phyloP scores from a whole-genome alignment of 2,888 invertebrate species.

The Athalia rosae region DNA sequence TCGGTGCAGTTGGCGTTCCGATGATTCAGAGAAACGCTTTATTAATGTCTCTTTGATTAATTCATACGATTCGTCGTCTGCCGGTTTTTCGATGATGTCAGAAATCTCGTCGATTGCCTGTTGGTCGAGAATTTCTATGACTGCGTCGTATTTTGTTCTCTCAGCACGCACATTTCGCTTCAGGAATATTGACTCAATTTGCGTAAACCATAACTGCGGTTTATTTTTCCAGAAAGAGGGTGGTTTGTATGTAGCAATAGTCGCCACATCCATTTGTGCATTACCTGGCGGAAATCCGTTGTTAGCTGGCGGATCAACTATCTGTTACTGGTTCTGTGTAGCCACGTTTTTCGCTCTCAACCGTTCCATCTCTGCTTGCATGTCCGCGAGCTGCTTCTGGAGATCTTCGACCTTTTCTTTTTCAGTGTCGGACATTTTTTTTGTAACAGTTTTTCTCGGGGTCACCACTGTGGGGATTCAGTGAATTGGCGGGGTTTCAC shows the following conservation, averaged over 20 bases:
- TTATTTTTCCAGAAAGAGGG: slow-evolving; percentile 17
- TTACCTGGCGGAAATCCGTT: neutral
- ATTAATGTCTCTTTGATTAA: slow-evolving; percentile 44
- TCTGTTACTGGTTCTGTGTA: neutral
- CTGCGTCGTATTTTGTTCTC: slow-evolving; percentile 11
- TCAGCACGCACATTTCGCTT: slow-evolving; percentile 12
- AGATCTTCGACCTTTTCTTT: slow-evolving; percentile 2
- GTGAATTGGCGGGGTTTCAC: no score
- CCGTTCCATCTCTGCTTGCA: slow-evolving; percentile 11
- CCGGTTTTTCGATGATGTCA: slow-evolving; percentile 34
- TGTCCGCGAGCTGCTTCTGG: slow-evolving; percentile 7
- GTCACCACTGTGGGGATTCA: slow-evolving; percentile 19
- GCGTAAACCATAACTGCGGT: slow-evolving; percentile 6
- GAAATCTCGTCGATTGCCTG: slow-evolving; percentile 13
- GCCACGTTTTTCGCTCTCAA: slow-evolving; percentile 1
- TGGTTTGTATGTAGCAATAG: slow-evolving; percentile 10
- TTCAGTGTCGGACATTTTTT: neutral
- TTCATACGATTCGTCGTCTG: slow-evolving; percentile 39
- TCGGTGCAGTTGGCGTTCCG: slow-evolving; percentile 28
- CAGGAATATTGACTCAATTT: slow-evolving; percentile 9
- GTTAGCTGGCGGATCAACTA: neutral
- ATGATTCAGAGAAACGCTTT: slow-evolving; percentile 41
- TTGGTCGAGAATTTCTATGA: slow-evolving; percentile 14
- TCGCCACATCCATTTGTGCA: neutral
- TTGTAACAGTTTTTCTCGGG: slow-evolving; percentile 3